Percentiles rank a stretch among this genome's conserved stretches.
Conservation (phyloP, 2,113 vertebrate species). For the Microcebus lehilahytsara region DNA sequence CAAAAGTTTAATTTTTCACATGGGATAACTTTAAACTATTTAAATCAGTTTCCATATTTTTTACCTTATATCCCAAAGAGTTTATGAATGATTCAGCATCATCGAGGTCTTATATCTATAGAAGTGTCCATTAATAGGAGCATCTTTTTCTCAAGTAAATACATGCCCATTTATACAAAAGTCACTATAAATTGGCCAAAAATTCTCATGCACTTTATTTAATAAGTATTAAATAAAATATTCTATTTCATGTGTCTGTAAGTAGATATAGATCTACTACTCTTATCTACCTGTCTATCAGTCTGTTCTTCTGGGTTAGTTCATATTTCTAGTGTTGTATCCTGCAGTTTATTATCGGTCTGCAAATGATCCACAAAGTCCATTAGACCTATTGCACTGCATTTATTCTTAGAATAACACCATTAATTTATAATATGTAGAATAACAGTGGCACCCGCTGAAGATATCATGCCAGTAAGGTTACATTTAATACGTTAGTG, state of each 20-base stretch:
- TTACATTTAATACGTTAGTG: not conserved
- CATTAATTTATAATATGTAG: not conserved
- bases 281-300: not conserved
- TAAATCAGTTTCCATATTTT: not conserved
- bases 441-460: not conserved
- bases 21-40: conserved; percentile 15
- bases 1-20: not conserved
- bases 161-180: not conserved
- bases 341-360: not conserved
- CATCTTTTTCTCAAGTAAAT: not conserved
- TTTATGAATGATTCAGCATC: not conserved
- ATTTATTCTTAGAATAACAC: not conserved
- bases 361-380: not conserved
- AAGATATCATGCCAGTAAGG: not conserved
- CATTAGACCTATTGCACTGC: too few species aligned
- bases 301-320: not conserved
- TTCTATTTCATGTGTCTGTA: not conserved
- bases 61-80: not conserved
- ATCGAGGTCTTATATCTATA: not conserved
- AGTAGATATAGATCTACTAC: not conserved
- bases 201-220: not conserved
- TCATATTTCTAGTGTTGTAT: not conserved
- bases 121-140: not conserved
- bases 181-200: not conserved
- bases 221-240: not conserved